phyloP scores from a whole-genome alignment of 2,888 invertebrate genomes.

The Eilema caniola region DNA sequence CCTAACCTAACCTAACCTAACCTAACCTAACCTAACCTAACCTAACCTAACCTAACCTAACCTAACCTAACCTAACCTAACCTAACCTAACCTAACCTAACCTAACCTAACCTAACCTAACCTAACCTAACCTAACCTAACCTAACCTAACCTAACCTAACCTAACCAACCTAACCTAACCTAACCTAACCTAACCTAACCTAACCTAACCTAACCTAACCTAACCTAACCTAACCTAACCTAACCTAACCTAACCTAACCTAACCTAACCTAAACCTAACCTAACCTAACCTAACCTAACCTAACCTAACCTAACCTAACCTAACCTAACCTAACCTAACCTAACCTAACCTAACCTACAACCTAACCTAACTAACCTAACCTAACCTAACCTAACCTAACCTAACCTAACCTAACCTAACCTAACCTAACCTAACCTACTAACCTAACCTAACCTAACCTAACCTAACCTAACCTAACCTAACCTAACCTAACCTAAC shows the following conservation, averaged over 20 bases:
- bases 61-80: slow-evolving; percentile 19
- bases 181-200: slow-evolving; percentile 17
- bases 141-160: slow-evolving; percentile 19
- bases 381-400: slow-evolving; percentile 12
- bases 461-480: slow-evolving; percentile 16
- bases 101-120: slow-evolving; percentile 14
- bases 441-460: no score
- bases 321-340: slow-evolving; percentile 21
- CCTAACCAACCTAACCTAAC: slow-evolving; percentile 18
- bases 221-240: slow-evolving; percentile 12
- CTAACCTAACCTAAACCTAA: slow-evolving; percentile 20
- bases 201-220: slow-evolving; percentile 15
- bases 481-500: slow-evolving; percentile 20
- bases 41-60: no score
- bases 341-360: slow-evolving; percentile 15
- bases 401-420: slow-evolving; percentile 11
- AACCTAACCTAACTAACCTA: not conserved
- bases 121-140: slow-evolving; percentile 17
- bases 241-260: slow-evolving; percentile 22
- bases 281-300: slow-evolving; percentile 22
- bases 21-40: no score
- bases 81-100: slow-evolving; percentile 19
- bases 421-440: slow-evolving; percentile 12
- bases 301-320: slow-evolving; percentile 21
- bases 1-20: no score